Evolutionary conservation across 2,113 vertebrate genomes (phyloP), one percentile per base, ranked within the genome.

Genomic region (Scolopax mira): DNA sequence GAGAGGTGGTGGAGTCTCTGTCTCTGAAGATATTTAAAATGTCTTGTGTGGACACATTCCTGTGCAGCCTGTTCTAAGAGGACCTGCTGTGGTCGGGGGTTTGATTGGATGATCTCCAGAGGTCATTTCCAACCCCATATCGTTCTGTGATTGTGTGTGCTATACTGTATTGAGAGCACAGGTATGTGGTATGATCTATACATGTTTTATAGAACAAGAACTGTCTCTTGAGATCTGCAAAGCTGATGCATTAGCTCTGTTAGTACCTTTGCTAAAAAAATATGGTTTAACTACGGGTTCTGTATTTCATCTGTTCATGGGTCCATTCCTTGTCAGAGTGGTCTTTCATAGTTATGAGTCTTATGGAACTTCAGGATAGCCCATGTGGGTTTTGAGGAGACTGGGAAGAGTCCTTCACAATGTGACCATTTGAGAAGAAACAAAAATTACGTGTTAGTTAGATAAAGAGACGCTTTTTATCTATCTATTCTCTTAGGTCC

Each of bases 381-480:
- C 4, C 71, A 6, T 62, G 6, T 46, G 39, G 28, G 9, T 58
- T 64, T 66, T 55, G 31, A 74, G 37, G 28, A 70, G 39, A 12
- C 58, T 61, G 42, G 30, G 12, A 23, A 67, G 52, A 83, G 51
- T 61, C 33, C 4, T 24, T 82, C 7, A 3, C 31, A 71, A 19
- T 39, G 37, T 48, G 35, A 23, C 41, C 3, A 13, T 78, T 39
- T 46, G 22, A 80, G 25, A 44, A 48, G 65, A 70, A 85, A 57
- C 17, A 27, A 18, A 83, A 64, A 21, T 25, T 80, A 6, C 0
- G 1, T 19, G 19, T 54, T 79, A 61, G 18, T 0, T 46, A 46
- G 44, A 46, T 46, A 46, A 30, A 70, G 66, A 78, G 15, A 51
- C 14, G 7, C 21, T 70, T 22, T 66, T 52, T 57, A 61, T 42